phyloP scores from a whole-genome alignment of 2,888 invertebrate species.

The Apamea epomidion region DNA sequence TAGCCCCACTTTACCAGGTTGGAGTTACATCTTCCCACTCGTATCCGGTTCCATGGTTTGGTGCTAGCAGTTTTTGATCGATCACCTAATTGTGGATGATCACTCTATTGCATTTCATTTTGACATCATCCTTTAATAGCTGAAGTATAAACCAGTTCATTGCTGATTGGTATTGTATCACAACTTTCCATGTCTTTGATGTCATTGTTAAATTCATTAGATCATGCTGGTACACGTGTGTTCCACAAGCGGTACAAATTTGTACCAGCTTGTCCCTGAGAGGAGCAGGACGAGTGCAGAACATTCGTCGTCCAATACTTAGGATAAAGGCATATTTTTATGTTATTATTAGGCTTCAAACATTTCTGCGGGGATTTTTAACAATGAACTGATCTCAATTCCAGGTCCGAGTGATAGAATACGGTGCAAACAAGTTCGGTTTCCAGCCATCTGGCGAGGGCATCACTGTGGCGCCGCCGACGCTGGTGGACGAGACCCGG shows the following conservation, averaged over 20 bases:
- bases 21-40: too few relatives aligned
- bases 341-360: neutral
- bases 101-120: too few relatives aligned
- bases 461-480: constrained; percentile 94
- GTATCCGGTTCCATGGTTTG: too few relatives aligned
- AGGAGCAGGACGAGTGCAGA: too few relatives aligned
- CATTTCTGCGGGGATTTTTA: neutral
- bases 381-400: constrained; percentile 43
- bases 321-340: neutral
- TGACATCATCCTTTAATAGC: too few relatives aligned
- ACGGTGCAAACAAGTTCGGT: constrained; percentile 96
- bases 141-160: neutral
- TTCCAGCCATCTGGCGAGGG: constrained; percentile 97
- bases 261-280: too few relatives aligned
- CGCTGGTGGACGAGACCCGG: constrained; percentile 90
- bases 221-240: too few relatives aligned
- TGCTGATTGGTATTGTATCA: neutral
- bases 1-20: too few relatives aligned
- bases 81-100: neutral
- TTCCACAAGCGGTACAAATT: too few relatives aligned
- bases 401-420: constrained; percentile 94
- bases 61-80: neutral
- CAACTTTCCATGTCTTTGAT: neutral
- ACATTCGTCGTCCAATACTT: too few relatives aligned
- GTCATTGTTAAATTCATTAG: neutral